Percentiles rank a stretch among this genome's conserved stretches.
phyloP scores from a whole-genome alignment of 2,113 vertebrate species.

The Ivindomyrus marchei region DNA sequence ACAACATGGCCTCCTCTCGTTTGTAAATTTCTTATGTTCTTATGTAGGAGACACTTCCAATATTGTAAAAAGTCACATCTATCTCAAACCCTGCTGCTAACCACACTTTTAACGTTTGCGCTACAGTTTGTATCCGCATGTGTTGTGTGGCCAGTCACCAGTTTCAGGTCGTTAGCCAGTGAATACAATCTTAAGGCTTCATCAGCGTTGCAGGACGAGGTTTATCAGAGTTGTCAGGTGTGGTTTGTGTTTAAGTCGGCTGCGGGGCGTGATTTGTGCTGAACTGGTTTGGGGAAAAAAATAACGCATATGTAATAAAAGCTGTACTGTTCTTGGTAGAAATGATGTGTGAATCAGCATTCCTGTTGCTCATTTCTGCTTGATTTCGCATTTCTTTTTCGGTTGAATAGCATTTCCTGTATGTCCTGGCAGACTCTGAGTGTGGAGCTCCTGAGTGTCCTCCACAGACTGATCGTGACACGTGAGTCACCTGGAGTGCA shows the following conservation, averaged over 20 bases:
- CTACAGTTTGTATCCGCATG: too few species aligned
- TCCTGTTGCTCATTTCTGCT: neutral
- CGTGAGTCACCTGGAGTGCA: constrained; percentile 76
- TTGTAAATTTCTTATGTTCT: too few species aligned
- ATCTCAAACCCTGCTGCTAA: too few species aligned
- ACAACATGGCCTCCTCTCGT: too few species aligned
- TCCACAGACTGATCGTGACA: constrained; percentile 85
- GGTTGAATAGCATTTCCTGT: neutral
- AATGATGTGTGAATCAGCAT: neutral
- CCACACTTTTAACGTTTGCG: too few species aligned
- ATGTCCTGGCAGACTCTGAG: constrained; percentile 64
- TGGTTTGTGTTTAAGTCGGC: neutral
- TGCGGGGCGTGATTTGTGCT: neutral
- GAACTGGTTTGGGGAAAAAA: neutral
- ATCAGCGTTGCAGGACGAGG: neutral
- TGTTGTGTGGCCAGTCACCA: neutral
- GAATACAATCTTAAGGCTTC: neutral
- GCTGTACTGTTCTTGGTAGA: neutral
- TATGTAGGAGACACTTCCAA: too few species aligned
- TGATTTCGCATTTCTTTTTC: neutral
- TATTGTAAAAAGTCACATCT: too few species aligned
- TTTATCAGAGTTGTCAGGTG: neutral
- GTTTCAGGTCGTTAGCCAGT: neutral
- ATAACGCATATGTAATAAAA: neutral
- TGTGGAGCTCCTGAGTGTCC: constrained; percentile 79